Evolutionary conservation across 2,797 vertebrate genomes (phyloP).

Genomic region (Sciurus carolinensis): DNA sequence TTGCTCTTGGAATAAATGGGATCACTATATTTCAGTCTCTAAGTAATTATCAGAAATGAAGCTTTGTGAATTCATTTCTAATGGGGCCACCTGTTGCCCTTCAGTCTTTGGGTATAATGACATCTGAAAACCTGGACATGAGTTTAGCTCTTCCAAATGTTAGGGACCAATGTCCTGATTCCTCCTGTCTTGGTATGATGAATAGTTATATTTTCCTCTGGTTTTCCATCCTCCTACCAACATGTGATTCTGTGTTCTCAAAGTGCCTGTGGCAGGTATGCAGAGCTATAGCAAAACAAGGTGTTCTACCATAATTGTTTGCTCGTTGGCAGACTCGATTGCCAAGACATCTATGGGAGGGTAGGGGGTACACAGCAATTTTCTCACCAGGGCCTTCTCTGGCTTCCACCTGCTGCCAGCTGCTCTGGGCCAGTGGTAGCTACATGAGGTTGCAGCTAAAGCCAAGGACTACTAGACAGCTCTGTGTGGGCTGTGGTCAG

Average conservation of each 20-base stretch:
- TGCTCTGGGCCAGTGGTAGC: constrained; percentile 75
- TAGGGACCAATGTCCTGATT: neutral
- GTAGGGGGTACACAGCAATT: constrained; percentile 81
- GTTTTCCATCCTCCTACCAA: constrained; percentile 66
- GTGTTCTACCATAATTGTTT: constrained; percentile 84
- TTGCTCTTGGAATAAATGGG: constrained; percentile 74
- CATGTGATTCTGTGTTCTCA: constrained; percentile 58
- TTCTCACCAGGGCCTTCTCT: constrained; percentile 56
- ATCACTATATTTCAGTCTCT: constrained; percentile 78
- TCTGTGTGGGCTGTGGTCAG: neutral
- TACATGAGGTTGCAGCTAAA: constrained; percentile 69
- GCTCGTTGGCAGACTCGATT: constrained; percentile 70
- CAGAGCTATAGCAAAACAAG: constrained; percentile 84
- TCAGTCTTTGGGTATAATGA: constrained; percentile 51
- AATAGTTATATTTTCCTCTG: constrained; percentile 27
- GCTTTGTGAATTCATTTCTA: constrained; percentile 77
- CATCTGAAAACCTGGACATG: constrained; percentile 72
- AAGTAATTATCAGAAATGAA: constrained; percentile 80
- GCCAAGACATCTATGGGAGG: constrained; percentile 76
- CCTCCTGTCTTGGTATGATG: constrained; percentile 20
- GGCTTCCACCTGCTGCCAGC: constrained; percentile 79
- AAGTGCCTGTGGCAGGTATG: constrained; percentile 76
- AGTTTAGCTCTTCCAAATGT: constrained; percentile 77
- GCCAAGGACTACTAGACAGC: neutral
- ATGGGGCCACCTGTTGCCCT: constrained; percentile 77